A percentile compares a stretch with the other conserved stretches of the same genome.
phyloP scores from a whole-genome alignment of 2,797 vertebrate species.

The Acipenser oxyrinchus region DNA sequence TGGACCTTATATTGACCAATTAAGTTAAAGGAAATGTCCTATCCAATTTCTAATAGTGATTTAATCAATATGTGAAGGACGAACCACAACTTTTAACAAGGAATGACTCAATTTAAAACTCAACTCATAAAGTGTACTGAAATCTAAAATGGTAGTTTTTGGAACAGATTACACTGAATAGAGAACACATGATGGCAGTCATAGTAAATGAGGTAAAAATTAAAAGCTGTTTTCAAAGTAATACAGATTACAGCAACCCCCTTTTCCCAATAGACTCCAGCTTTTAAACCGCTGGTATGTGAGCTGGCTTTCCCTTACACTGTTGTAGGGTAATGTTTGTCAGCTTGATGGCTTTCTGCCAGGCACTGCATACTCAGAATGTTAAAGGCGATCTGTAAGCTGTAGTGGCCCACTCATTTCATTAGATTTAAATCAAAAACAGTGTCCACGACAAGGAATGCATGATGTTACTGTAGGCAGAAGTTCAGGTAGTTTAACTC shows the following conservation, averaged over 20 bases:
- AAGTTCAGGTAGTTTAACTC: background rate
- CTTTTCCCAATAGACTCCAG: constrained; percentile 7
- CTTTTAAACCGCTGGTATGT: constrained; percentile 14
- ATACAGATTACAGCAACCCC: constrained; percentile 25
- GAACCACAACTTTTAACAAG: too few species aligned
- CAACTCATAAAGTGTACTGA: too few species aligned
- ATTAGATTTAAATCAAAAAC: background rate
- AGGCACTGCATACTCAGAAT: constrained; percentile 10
- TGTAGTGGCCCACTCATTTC: background rate
- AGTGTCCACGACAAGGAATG: background rate
- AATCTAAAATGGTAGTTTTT: background rate
- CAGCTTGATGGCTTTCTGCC: constrained; percentile 8
- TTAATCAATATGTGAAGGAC: too few species aligned
- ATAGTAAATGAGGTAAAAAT: constrained; percentile 23
- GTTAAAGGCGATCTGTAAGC: constrained; percentile 1
- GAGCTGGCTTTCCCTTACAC: constrained; percentile 1
- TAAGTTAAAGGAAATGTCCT: too few species aligned
- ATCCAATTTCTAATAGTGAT: too few species aligned
- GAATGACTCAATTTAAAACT: too few species aligned
- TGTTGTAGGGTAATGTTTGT: constrained; percentile 24
- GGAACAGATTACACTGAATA: constrained; percentile 25
- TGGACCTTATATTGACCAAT: too few species aligned
- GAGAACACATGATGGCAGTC: constrained; percentile 26
- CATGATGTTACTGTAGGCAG: background rate
- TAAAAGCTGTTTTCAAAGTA: background rate